Percentiles rank a stretch among this genome's conserved stretches.
Conservation (phyloP, 2,797 vertebrate genomes). For the Liasis olivaceus region DNA sequence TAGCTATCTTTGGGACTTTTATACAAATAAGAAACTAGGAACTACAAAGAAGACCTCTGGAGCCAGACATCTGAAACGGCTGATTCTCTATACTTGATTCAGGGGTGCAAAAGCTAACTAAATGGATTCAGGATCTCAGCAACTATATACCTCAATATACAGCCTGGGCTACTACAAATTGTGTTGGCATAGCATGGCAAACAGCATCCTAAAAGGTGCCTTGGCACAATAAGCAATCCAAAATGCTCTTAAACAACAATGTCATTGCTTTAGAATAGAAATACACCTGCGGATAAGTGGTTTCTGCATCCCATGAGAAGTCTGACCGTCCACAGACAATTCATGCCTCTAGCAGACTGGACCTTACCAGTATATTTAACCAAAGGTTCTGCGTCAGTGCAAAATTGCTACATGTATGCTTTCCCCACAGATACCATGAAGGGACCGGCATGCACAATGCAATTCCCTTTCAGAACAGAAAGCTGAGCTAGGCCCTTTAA, state of each 20-base stretch:
- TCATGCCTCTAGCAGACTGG: not conserved
- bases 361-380: not conserved
- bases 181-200: not conserved
- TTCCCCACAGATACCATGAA: not conserved
- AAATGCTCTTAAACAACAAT: not conserved
- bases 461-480: not conserved
- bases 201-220: not conserved
- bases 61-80: not conserved
- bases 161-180: not conserved
- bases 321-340: not conserved
- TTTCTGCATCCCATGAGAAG: not conserved
- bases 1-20: not conserved
- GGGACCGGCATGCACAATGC: not conserved
- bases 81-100: not conserved
- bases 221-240: not conserved
- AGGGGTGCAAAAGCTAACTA: not conserved
- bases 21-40: not conserved
- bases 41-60: not conserved
- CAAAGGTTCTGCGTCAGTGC: not conserved
- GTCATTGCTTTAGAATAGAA: not conserved
- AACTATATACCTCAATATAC: not conserved
- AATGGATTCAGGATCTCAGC: not conserved
- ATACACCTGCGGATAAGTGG: not conserved
- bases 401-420: not conserved
- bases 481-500: not conserved